phyloP scores from a whole-genome alignment of 1,140 invertebrate species.

The Euglossa dilemma region DNA sequence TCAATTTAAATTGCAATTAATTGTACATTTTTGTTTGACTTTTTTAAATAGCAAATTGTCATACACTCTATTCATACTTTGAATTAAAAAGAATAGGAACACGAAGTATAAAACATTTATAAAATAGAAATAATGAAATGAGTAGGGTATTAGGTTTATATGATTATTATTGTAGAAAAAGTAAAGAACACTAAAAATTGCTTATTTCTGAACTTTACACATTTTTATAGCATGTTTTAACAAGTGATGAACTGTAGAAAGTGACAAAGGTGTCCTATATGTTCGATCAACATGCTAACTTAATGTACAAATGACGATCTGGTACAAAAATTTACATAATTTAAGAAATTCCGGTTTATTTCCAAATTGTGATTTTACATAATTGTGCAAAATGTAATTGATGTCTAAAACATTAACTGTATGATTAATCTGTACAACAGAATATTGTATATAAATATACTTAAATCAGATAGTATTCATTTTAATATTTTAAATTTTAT shows the following conservation, averaged over 20 bases:
- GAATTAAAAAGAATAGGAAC: not conserved
- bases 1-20: not conserved
- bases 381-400: constrained; percentile 24
- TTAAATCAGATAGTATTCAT: constrained; percentile 4
- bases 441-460: constrained; percentile 44
- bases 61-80: not conserved
- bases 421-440: constrained; percentile 37
- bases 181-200: not conserved
- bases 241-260: constrained; percentile 9
- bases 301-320: constrained; percentile 51
- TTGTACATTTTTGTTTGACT: not conserved
- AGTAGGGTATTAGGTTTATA: not conserved
- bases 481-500: not conserved
- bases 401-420: constrained; percentile 23
- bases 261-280: constrained; percentile 23
- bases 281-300: constrained; percentile 43
- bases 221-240: constrained; percentile 43
- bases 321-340: constrained; percentile 50
- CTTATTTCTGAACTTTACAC: constrained; percentile 20
- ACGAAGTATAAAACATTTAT: not conserved
- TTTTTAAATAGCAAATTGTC: not conserved
- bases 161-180: constrained; percentile 6
- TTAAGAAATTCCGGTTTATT: constrained; percentile 36
- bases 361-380: constrained; percentile 36
- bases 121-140: not conserved